Evolutionary conservation across 2,888 invertebrate genomes (phyloP), one percentile per base, ranked within the genome.

Genomic region (Pogonocherus hispidulus): DNA sequence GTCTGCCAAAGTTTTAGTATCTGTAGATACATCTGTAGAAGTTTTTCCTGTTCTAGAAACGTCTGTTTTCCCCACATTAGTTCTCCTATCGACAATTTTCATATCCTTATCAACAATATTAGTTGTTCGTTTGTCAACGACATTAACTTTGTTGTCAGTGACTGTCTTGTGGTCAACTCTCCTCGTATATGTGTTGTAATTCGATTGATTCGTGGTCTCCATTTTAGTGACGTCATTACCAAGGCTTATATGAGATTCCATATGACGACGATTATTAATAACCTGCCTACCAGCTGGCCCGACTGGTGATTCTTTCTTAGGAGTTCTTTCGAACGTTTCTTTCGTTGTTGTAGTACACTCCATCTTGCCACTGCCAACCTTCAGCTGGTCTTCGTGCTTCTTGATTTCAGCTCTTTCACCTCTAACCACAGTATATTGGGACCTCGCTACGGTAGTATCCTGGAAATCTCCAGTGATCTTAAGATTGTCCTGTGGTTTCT

Each of bases 181-280:
- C 66, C 77, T 79, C 0, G 79, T 82, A 70, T 80, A 84, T 4
- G 84, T 84, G 63, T 83, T 81, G 66, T 88, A 90, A 77, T 89
- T 90, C 66, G 87, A 85, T 81, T 91, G 89, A 80, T 89, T 89
- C 0, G 90, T 89, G 3, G 89, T 89, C 75, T 86, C 87, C 83
- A 88, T 87, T 9, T 84, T 82, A 0, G 86, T 80, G 0, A 81
- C 86, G 70, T 91, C 91, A 75, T 87, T 88, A 1, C 91, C 91
- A 18, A 92, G 80, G 6, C 86, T 87, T 63, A 92, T 89, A 67
- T 91, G 91, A 0, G 93, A 92, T 83, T 92, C 91, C 84, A 90
- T 89, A 78, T 92, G 89, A 14, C 87, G 88, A 74, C 89, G 85
- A 63, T 87, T 89, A 67, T 89, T 89, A 16, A 88, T 86, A 11